Evolutionary conservation across 2,797 vertebrate genomes (phyloP), one percentile per base, ranked within the genome.

Genomic region (Cuculus canorus): DNA sequence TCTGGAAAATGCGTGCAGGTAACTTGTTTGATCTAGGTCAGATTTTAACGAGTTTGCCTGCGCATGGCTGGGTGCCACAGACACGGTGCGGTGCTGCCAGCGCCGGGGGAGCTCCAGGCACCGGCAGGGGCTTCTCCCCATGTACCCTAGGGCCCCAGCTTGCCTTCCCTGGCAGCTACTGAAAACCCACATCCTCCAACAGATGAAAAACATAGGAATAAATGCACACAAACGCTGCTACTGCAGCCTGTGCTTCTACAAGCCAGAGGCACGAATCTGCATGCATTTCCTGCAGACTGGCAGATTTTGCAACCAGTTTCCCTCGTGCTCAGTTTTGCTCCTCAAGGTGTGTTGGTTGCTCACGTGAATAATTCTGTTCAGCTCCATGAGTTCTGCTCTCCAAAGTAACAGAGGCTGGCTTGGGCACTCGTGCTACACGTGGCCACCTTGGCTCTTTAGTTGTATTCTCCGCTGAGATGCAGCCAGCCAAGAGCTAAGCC

Each of bases 1-100:
- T 92, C 76, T 69, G 88, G 43, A 65, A 94, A 92, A 63, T 66
- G 25, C 10, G 0, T 32, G 77, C 41, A 66, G 73, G 76, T 90
- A 84, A 81, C 93, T 92, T 75, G 91, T 96, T 94, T 91, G 90
- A 95, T 96, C 77, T 96, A 78, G 68, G 91, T 72, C 81, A 86
- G 93, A 90, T 94, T 93, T 94, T 93, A 86, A 95, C 25, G 17
- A 90, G 88, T 79, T 91, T 85, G 76, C 86, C 79, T 79, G 79
- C 1, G 0, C 1, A 5, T 94, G 96, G 88, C 93, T 73, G 87
- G 52, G 28, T 93, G 95, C 95, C 96, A 93, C 0, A 1, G 79
- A 85, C 95, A 69, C 54, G 69, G 80, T 10, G 0, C 2, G 2
- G 88, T 1, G 1, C 69, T 91, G 82, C 86, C 82, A 88, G 79